Percentiles rank a stretch among this genome's conserved stretches.
phyloP scores from a whole-genome alignment of 2,888 invertebrate genomes.

The Blastobasis lacticolella region DNA sequence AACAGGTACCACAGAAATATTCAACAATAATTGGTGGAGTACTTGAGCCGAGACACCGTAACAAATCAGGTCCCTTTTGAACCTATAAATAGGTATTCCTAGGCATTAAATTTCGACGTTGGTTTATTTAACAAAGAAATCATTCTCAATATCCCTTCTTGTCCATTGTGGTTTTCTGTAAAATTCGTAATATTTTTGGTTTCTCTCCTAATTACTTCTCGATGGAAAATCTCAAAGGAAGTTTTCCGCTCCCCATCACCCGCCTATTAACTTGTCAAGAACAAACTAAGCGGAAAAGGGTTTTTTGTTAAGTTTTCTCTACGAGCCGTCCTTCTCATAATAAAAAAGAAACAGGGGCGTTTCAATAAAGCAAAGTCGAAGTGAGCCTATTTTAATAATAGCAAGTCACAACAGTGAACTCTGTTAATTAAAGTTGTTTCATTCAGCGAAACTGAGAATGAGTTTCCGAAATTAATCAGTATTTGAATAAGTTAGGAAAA shows the following conservation, averaged over 20 bases:
- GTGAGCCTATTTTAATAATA: conserved; percentile 17
- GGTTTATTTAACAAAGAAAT: too few species aligned
- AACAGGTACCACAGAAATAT: too few species aligned
- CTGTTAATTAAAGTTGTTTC: conserved; percentile 66
- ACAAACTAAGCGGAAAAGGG: background rate
- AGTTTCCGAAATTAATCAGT: conserved; percentile 64
- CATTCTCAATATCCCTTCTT: too few species aligned
- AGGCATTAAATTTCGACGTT: too few species aligned
- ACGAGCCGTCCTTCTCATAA: background rate
- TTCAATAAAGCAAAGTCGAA: conserved; percentile 5
- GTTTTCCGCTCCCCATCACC: background rate
- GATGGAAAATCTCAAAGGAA: background rate
- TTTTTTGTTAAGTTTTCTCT: background rate
- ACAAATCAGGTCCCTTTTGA: too few species aligned
- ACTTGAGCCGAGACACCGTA: too few species aligned
- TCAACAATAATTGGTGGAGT: too few species aligned
- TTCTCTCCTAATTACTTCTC: too few species aligned
- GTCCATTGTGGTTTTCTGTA: too few species aligned
- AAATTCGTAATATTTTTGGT: too few species aligned
- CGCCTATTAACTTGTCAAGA: conserved; percentile 8
- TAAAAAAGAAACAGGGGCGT: conserved; percentile 2
- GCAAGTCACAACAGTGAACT: conserved; percentile 38
- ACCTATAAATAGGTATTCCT: too few species aligned
- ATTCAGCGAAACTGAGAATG: conserved; percentile 59
- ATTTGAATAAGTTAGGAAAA: conserved; percentile 55